Percentiles rank a stretch among this genome's conserved stretches.
phyloP scores from a whole-genome alignment of 2,888 invertebrate species.

The Formica aserva region DNA sequence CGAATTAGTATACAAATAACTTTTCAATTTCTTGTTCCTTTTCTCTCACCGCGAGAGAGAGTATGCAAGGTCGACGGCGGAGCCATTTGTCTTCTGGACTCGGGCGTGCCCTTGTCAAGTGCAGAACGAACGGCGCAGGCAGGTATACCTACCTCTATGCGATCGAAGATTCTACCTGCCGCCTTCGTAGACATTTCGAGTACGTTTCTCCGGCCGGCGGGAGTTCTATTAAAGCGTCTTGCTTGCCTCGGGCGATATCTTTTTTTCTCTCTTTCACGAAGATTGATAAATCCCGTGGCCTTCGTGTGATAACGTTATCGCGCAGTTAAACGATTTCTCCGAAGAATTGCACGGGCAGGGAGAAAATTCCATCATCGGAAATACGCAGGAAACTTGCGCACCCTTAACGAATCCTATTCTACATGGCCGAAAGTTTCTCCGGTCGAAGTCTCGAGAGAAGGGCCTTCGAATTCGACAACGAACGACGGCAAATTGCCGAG shows the following conservation, averaged over 20 bases:
- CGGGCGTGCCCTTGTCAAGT: conserved; percentile 71
- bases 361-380: conserved; percentile 37
- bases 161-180: conserved; percentile 70
- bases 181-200: conserved; percentile 55
- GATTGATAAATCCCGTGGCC: conserved; percentile 28
- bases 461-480: conserved; percentile 24
- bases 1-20: conserved; percentile 66
- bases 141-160: conserved; percentile 60
- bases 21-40: conserved; percentile 70
- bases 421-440: conserved; percentile 28
- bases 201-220: conserved; percentile 45
- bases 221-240: conserved; percentile 48
- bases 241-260: not conserved
- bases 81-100: conserved; percentile 72
- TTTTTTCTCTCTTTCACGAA: not conserved
- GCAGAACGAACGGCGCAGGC: conserved; percentile 67
- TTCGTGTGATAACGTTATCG: conserved; percentile 38
- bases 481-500: conserved; percentile 22
- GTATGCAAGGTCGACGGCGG: conserved; percentile 66
- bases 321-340: conserved; percentile 31
- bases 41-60: conserved; percentile 38
- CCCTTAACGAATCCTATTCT: conserved; percentile 50
- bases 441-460: conserved; percentile 16
- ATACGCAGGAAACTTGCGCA: conserved; percentile 20
- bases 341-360: not conserved